These are phyloP conservation scores for Actinia equina DNA, from an alignment of 64 coral and sea anemone genomes.

Conservation along the genomic window DNA sequence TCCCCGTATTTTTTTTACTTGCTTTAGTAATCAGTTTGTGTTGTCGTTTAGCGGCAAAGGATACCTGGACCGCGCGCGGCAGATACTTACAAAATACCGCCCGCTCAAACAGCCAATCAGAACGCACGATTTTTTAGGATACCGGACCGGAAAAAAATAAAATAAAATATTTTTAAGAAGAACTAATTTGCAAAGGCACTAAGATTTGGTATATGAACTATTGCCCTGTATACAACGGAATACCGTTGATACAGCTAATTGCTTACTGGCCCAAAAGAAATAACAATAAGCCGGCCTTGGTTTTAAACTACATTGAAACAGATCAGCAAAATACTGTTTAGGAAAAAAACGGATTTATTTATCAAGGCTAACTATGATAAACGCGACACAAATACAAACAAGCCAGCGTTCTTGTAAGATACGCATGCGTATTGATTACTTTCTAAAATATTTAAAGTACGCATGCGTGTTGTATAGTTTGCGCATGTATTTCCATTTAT, in stretches of 20 bases:
- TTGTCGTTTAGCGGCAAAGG: too few relatives aligned
- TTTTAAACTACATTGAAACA: neutral
- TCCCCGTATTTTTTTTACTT: too few relatives aligned
- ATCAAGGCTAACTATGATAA: too few relatives aligned
- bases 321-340: too few relatives aligned
- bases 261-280: neutral
- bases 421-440: neutral
- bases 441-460: neutral
- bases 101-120: too few relatives aligned
- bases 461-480: conserved; percentile 6
- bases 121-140: too few relatives aligned
- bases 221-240: neutral
- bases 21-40: too few relatives aligned
- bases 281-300: neutral
- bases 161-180: neutral
- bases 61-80: too few relatives aligned
- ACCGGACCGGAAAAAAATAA: too few relatives aligned
- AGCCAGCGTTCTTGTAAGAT: neutral
- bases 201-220: neutral
- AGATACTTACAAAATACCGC: too few relatives aligned
- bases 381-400: neutral
- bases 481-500: neutral
- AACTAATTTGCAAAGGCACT: neutral
- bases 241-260: too few relatives aligned
- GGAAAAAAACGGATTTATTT: too few relatives aligned